Percentiles rank a stretch among this genome's conserved stretches.
These are phyloP conservation scores for Gonatopus flavifemur DNA, from an alignment of 1,140 invertebrate genomes.

Conservation along the genomic window DNA sequence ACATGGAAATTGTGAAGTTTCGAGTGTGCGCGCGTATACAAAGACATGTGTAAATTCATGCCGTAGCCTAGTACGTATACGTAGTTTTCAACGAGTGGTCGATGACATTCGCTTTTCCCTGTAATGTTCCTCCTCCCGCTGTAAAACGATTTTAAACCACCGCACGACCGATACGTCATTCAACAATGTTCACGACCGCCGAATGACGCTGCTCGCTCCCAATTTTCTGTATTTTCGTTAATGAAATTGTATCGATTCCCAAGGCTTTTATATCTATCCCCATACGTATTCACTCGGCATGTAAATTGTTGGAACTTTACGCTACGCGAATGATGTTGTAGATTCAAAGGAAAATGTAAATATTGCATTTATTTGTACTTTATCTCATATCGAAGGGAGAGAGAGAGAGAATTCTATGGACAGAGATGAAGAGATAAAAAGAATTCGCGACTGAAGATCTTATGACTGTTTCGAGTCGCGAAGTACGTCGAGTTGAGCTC, in stretches of 20 bases:
- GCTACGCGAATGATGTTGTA: constrained; percentile 5
- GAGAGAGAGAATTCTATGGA: constrained; percentile 17
- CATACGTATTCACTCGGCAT: constrained; percentile 8
- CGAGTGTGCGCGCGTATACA: too few relatives aligned
- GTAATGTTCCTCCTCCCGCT: too few relatives aligned
- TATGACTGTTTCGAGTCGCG: constrained; percentile 43
- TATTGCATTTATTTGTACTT: background rate
- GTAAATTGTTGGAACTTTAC: constrained; percentile 16
- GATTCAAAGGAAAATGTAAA: background rate
- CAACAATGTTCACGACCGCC: constrained; percentile 26
- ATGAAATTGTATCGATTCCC: constrained; percentile 16
- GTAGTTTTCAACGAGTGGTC: constrained; percentile 42
- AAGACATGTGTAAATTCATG: too few relatives aligned
- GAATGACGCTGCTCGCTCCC: constrained; percentile 34
- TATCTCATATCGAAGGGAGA: constrained; percentile 4
- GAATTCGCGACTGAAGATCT: too few relatives aligned
- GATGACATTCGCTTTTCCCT: constrained; percentile 49
- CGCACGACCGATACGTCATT: constrained; percentile 50
- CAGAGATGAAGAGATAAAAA: constrained; percentile 33
- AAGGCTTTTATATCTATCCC: constrained; percentile 13
- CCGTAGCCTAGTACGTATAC: constrained; percentile 27
- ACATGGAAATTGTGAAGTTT: too few relatives aligned
- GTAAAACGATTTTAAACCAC: constrained; percentile 51
- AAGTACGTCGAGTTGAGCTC: constrained; percentile 34
- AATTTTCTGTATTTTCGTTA: constrained; percentile 27